phyloP scores from a whole-genome alignment of 2,888 invertebrate genomes.

The Cyrtodaria siliqua region DNA sequence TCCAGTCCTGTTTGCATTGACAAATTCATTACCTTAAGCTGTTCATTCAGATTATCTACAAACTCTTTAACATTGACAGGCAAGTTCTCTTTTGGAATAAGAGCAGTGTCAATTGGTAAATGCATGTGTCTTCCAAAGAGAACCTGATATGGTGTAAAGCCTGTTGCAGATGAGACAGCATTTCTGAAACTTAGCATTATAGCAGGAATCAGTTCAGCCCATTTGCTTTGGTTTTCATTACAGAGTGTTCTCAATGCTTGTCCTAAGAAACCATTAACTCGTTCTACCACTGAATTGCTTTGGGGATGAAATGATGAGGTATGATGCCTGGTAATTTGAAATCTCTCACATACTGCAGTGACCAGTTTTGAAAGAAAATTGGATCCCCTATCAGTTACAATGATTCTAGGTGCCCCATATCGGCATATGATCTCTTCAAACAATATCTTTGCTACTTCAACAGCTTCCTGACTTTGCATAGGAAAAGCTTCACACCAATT shows the following conservation, averaged over 20 bases:
- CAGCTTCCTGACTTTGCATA: slow-evolving; percentile 41
- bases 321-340: slow-evolving; percentile 49
- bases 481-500: slow-evolving; percentile 48
- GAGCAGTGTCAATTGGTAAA: slow-evolving; percentile 22
- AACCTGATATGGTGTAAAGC: slow-evolving; percentile 28
- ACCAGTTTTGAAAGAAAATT: slow-evolving; percentile 59
- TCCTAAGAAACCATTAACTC: slow-evolving; percentile 43
- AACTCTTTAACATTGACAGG: slow-evolving; percentile 16
- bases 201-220: slow-evolving; percentile 40
- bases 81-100: slow-evolving; percentile 24
- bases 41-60: slow-evolving; percentile 8
- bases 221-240: slow-evolving; percentile 46
- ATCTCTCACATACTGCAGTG: slow-evolving; percentile 60
- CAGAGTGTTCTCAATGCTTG: slow-evolving; percentile 54
- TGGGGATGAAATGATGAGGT: slow-evolving; percentile 63
- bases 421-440: slow-evolving; percentile 58
- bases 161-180: slow-evolving; percentile 35
- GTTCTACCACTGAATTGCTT: slow-evolving; percentile 48
- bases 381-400: slow-evolving; percentile 57
- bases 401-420: slow-evolving; percentile 49
- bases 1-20: slow-evolving; percentile 8
- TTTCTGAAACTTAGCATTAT: slow-evolving; percentile 59
- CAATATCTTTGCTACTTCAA: slow-evolving; percentile 51
- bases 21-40: slow-evolving; percentile 26
- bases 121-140: slow-evolving; percentile 39